phyloP scores from a whole-genome alignment of 2,888 invertebrate genomes.

The Callimorpha dominula region DNA sequence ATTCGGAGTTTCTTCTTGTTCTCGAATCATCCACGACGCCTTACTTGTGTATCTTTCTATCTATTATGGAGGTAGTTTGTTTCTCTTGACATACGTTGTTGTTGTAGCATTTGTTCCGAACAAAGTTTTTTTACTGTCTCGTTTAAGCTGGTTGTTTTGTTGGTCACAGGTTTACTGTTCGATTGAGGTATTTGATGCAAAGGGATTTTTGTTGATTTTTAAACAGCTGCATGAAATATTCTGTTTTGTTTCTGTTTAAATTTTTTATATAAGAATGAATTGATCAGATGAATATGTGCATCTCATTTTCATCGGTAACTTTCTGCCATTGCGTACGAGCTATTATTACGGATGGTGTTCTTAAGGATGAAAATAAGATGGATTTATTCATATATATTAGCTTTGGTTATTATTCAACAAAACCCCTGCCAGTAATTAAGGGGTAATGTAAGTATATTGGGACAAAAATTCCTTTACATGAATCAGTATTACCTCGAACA shows the following conservation, averaged over 20 bases:
- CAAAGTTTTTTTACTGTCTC: slow-evolving; percentile 56
- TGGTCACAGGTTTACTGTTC: slow-evolving; percentile 52
- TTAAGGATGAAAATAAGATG: background rate
- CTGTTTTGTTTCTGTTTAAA: background rate
- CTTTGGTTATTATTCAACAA: background rate
- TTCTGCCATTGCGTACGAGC: background rate
- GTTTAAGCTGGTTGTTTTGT: slow-evolving; percentile 54
- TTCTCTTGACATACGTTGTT: slow-evolving; percentile 73
- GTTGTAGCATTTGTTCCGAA: slow-evolving; percentile 71
- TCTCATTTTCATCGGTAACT: background rate
- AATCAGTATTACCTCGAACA: slow-evolving; percentile 52
- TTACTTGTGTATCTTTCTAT: slow-evolving; percentile 87
- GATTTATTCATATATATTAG: background rate
- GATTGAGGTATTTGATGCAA: slow-evolving; percentile 36
- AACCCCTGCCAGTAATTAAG: background rate
- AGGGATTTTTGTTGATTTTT: slow-evolving; percentile 21
- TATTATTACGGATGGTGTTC: background rate
- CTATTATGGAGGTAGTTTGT: slow-evolving; percentile 79
- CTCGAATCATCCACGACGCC: slow-evolving; percentile 81
- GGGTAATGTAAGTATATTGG: background rate
- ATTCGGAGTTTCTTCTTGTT: slow-evolving; percentile 69
- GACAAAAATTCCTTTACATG: slow-evolving; percentile 35
- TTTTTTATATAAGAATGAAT: background rate
- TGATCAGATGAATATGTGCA: background rate
- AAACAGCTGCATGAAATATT: background rate